Percentiles rank a stretch among this genome's conserved stretches.
Conservation (phyloP, 2,113 vertebrate genomes). For the Ibidorhyncha struthersii region DNA sequence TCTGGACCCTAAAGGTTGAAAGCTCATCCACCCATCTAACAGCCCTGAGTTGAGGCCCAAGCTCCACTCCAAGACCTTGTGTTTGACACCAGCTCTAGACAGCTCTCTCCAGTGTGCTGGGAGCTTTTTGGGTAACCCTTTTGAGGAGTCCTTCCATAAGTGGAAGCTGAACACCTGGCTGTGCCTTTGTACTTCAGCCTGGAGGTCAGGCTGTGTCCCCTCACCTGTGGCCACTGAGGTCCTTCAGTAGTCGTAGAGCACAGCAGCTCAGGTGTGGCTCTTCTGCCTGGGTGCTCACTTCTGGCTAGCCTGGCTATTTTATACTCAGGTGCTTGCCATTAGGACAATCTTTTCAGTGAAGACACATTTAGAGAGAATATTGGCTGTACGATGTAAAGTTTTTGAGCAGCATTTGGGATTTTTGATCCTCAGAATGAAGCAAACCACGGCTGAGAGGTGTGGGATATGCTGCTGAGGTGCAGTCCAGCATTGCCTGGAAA, state of each 20-base stretch:
- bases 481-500: background rate
- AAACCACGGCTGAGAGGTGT: background rate
- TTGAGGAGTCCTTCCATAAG: background rate
- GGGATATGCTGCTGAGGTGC: background rate
- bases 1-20: background rate
- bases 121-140: background rate
- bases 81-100: background rate
- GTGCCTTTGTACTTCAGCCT: background rate
- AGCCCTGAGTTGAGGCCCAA: background rate
- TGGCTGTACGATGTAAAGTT: background rate
- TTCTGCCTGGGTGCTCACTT: background rate
- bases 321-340: background rate
- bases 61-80: background rate
- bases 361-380: background rate
- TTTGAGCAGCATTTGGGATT: background rate
- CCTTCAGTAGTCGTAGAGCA: background rate
- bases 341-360: background rate
- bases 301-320: background rate
- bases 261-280: background rate
- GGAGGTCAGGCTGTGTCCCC: background rate
- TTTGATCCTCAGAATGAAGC: background rate
- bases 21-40: background rate
- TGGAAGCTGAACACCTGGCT: background rate
- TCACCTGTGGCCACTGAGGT: background rate
- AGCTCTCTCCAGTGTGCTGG: background rate